A percentile compares a stretch with the other conserved stretches of the same genome.
phyloP scores from a whole-genome alignment of 2,888 invertebrate genomes.

The Siphlonurus alternatus region DNA sequence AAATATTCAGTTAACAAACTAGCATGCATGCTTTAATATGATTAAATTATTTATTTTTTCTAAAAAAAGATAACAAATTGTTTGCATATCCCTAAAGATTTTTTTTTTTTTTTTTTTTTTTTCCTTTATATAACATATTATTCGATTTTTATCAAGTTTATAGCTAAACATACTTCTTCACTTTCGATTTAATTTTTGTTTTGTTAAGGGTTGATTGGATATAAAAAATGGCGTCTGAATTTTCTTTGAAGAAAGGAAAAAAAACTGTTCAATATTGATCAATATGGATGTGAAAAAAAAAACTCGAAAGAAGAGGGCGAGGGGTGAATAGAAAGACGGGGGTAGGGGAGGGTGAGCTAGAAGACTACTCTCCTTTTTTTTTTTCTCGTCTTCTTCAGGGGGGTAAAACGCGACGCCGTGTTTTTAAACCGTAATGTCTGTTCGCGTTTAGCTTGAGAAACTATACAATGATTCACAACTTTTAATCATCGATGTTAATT shows the following conservation, averaged over 20 bases:
- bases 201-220: not conserved
- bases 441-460: no score
- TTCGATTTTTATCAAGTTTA: not conserved
- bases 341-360: not conserved
- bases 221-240: not conserved
- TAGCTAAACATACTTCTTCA: not conserved
- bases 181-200: not conserved
- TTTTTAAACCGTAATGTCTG: no score
- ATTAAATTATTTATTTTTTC: no score
- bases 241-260: not conserved
- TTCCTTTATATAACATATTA: not conserved
- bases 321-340: not conserved
- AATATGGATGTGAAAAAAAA: not conserved
- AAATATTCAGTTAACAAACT: no score
- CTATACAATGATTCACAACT: no score
- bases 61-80: no score
- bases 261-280: not conserved
- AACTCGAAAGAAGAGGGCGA: not conserved
- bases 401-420: no score
- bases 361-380: not conserved
- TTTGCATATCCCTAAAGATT: no score
- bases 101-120: not conserved
- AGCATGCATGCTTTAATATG: no score
- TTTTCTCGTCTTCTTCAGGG: no score
- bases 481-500: no score